These are phyloP conservation scores for Sorex araneus DNA, from an alignment of 2,113 vertebrate genomes.

Conservation along the genomic window DNA sequence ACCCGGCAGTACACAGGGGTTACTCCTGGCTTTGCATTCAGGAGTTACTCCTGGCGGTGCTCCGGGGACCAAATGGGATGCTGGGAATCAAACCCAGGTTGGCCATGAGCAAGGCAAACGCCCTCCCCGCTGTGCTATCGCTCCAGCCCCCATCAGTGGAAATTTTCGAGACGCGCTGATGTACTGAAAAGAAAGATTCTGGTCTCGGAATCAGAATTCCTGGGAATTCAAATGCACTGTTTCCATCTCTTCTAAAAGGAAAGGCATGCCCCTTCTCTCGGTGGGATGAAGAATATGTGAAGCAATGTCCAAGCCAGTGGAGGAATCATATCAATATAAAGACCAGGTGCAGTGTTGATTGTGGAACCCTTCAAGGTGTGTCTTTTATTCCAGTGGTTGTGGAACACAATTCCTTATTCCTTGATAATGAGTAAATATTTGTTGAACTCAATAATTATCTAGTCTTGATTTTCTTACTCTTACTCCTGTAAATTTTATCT, in stretches of 20 bases:
- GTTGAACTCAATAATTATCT: constrained; percentile 29
- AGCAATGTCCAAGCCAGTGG: not conserved
- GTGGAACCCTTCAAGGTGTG: not conserved
- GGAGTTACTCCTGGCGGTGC: no score
- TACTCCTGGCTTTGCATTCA: no score
- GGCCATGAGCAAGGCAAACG: no score
- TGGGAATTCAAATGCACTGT: constrained; percentile 50
- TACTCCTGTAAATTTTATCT: constrained; percentile 20
- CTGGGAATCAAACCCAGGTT: no score
- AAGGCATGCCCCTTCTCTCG: not conserved
- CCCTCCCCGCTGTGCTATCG: no score
- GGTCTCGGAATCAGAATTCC: not conserved
- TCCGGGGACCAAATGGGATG: no score
- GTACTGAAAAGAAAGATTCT: not conserved
- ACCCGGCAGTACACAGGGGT: no score
- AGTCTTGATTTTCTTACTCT: constrained; percentile 60
- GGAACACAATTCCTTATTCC: constrained; percentile 37
- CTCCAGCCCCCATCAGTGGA: not conserved
- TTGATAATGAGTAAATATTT: constrained; percentile 46
- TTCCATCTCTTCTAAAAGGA: constrained; percentile 39
- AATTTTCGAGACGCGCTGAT: constrained; percentile 8
- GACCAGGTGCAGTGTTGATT: not conserved
- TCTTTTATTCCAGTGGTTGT: not conserved
- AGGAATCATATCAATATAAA: not conserved
- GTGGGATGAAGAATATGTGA: constrained; percentile 2